These are phyloP conservation scores for Xiphophorus couchianus DNA, from an alignment of 2,113 vertebrate genomes.

Conservation along the genomic window DNA sequence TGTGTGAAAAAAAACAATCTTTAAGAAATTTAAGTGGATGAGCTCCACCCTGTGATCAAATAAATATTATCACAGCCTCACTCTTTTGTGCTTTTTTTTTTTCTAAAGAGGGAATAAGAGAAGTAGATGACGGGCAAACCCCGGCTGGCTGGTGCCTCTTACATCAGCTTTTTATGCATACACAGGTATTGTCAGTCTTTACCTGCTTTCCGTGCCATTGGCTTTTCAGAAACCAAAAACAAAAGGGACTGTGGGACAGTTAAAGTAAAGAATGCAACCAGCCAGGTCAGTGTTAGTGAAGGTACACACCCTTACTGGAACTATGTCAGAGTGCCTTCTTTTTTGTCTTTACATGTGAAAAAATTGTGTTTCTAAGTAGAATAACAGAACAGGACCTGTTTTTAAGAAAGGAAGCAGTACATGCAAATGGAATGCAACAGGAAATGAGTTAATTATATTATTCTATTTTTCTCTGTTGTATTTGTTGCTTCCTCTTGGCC, in stretches of 20 bases:
- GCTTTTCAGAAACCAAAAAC: slow-evolving; percentile 61
- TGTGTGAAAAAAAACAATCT: slow-evolving; percentile 26
- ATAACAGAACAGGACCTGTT: background rate
- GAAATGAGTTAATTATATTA: slow-evolving; percentile 20
- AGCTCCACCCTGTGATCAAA: slow-evolving; percentile 26
- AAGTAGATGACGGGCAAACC: slow-evolving; percentile 38
- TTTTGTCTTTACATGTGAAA: slow-evolving; percentile 6
- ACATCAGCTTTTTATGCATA: background rate
- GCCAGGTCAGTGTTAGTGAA: slow-evolving; percentile 45
- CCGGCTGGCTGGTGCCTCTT: slow-evolving; percentile 13
- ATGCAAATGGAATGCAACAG: slow-evolving; percentile 19
- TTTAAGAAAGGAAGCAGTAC: background rate
- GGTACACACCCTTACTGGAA: slow-evolving; percentile 36
- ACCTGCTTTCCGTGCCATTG: slow-evolving; percentile 8
- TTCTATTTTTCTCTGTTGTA: no score
- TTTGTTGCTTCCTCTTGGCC: no score
- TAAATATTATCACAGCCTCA: slow-evolving; percentile 15
- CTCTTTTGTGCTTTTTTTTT: slow-evolving; percentile 13
- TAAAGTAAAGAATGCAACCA: slow-evolving; percentile 70
- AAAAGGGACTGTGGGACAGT: slow-evolving; percentile 61
- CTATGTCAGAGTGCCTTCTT: slow-evolving; percentile 17
- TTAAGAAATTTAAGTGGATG: slow-evolving; percentile 51
- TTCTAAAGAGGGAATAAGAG: slow-evolving; percentile 29
- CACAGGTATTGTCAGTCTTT: background rate
- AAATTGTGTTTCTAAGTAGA: background rate